These are phyloP conservation scores for Iselma pallidipennis DNA, from an alignment of 2,888 invertebrate genomes.

Conservation along the genomic window DNA sequence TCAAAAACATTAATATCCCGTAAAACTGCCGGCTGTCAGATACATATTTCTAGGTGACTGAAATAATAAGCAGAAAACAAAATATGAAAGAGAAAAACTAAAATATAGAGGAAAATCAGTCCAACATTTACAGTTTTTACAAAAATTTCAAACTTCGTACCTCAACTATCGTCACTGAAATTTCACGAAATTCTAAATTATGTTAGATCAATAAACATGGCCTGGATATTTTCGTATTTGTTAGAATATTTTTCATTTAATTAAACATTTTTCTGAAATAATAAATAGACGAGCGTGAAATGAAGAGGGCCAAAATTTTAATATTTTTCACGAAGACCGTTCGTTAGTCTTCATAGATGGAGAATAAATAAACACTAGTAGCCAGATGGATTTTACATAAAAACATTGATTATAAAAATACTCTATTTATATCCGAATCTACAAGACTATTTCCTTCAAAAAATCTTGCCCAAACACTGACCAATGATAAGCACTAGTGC, in stretches of 20 bases:
- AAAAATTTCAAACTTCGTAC: background rate
- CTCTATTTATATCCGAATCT: too few relatives aligned
- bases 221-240: background rate
- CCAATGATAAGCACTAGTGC: too few relatives aligned
- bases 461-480: too few relatives aligned
- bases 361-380: too few relatives aligned
- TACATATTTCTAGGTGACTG: slow-evolving; percentile 3
- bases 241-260: background rate
- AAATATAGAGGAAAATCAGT: too few relatives aligned
- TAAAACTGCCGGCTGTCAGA: slow-evolving; percentile 7
- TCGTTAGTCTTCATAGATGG: too few relatives aligned
- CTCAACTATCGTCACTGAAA: background rate
- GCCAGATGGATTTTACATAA: too few relatives aligned
- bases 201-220: background rate
- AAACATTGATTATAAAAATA: too few relatives aligned
- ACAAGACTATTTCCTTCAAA: too few relatives aligned
- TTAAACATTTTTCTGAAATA: background rate
- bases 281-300: background rate
- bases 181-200: background rate
- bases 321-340: background rate
- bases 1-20: slow-evolving; percentile 8
- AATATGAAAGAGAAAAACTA: too few relatives aligned
- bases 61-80: too few relatives aligned
- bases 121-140: too few relatives aligned
- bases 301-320: background rate